A percentile compares a stretch with the other conserved stretches of the same genome.
phyloP scores from a whole-genome alignment of 35 echinoderm and acorn worm genomes.

The Ophiothrix spiculata region DNA sequence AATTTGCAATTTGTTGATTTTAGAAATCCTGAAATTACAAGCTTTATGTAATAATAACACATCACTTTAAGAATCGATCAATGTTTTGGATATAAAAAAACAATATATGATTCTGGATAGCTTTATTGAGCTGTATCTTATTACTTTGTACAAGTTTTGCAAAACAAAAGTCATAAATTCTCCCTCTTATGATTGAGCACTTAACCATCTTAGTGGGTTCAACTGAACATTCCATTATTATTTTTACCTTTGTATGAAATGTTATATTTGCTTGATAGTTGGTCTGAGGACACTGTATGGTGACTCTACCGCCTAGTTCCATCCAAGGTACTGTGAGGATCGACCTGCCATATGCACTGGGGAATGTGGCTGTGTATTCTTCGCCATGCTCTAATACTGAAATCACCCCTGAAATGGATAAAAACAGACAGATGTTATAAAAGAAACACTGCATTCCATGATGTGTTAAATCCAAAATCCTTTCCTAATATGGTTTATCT shows the following conservation, averaged over 20 bases:
- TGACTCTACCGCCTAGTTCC: slow-evolving; percentile 87
- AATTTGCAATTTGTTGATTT: too few species aligned
- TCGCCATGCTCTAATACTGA: slow-evolving; percentile 73
- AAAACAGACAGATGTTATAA: too few species aligned
- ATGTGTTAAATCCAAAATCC: too few species aligned
- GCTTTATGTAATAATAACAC: too few species aligned
- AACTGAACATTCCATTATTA: neutral
- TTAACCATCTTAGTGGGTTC: neutral
- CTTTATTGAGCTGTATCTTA: neutral
- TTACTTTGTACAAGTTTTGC: neutral
- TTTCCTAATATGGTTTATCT: too few species aligned
- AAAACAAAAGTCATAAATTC: neutral
- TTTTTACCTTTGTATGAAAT: slow-evolving; percentile 86
- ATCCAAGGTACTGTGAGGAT: slow-evolving; percentile 98
- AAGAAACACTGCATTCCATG: too few species aligned
- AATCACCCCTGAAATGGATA: slow-evolving; percentile 82
- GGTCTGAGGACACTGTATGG: slow-evolving; percentile 74
- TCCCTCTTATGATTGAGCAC: neutral
- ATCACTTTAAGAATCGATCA: too few species aligned
- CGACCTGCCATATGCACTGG: slow-evolving; percentile 84
- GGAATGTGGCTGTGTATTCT: slow-evolving; percentile 82
- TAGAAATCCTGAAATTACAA: too few species aligned
- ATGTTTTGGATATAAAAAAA: too few species aligned
- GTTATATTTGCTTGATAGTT: slow-evolving; percentile 71
- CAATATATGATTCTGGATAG: too few species aligned